Conservation (phyloP, 2,888 invertebrate genomes). For the Acronicta alni region DNA sequence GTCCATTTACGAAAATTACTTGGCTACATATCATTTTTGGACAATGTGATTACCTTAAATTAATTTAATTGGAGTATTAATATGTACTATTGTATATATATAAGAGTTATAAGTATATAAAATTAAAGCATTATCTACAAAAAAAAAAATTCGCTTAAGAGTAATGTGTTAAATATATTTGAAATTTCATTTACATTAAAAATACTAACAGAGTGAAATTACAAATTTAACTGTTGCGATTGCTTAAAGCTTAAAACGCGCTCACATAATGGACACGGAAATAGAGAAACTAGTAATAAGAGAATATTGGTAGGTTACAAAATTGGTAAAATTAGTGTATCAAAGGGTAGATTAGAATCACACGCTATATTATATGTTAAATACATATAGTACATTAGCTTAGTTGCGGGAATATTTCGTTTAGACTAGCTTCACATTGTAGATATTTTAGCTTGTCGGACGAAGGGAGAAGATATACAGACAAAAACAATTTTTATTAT, state of each 20-base stretch:
- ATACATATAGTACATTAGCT: conserved; percentile 43
- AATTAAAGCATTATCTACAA: conserved; percentile 38
- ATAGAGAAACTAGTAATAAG: conserved; percentile 43
- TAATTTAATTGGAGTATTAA: conserved; percentile 66
- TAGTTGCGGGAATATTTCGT: conserved; percentile 30
- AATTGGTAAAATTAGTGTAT: conserved; percentile 30
- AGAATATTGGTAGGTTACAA: conserved; percentile 43
- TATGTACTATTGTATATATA: conserved; percentile 55
- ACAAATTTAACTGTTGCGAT: conserved; percentile 15
- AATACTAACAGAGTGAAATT: conserved; percentile 27
- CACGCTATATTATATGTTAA: conserved; percentile 40
- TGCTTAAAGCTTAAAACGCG: conserved; percentile 38
- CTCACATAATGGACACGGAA: conserved; percentile 13
- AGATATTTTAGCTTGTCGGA: conserved; percentile 15
- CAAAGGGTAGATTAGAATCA: conserved; percentile 36
- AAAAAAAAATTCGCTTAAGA: conserved; percentile 33
- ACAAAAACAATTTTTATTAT: neutral
- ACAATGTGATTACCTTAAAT: conserved; percentile 67
- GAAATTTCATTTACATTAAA: neutral
- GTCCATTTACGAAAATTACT: conserved; percentile 64
- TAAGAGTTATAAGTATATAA: conserved; percentile 36
- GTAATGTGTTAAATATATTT: neutral
- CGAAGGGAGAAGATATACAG: no score
- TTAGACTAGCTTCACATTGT: conserved; percentile 36
- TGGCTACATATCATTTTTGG: conserved; percentile 82